Base-by-base conservation (phyloP, 2,797 vertebrate species). In the Takifugu ocellatus region DNA sequence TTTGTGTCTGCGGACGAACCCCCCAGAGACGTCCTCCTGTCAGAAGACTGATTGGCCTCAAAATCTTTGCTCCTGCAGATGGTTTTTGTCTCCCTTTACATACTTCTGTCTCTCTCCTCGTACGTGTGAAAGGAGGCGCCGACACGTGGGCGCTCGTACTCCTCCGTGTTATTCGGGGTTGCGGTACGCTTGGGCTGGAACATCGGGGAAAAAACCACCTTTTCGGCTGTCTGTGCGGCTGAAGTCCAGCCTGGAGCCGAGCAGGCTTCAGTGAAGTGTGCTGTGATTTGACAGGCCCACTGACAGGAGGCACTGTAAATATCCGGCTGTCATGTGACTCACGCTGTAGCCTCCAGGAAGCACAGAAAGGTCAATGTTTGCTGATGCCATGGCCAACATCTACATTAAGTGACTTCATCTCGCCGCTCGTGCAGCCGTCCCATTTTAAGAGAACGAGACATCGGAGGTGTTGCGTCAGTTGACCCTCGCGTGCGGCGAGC, bases 261-360 rank as follows among this genome's bases (percentile, higher is more conserved):
- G 61, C 15, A 53, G 66, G 72, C 87, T 82, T 68, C 85, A 80
- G 55, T 84, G 85, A 79, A 89, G 87, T 85, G 87, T 88, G 83
- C 82, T 51, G 64, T 87, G 87, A 91, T 89, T 82, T 88, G 89
- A 90, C 89, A 90, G 76, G 83, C 82, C 86, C 82, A 82, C 66
- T 86, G 90, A 88, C 59, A 82, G 89, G 88, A 79, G 77, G 81
- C 81, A 81, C 88, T 86, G 88, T 85, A 87, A 88, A 89, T 87
- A 89, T 85, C 84, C 56, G 64, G 68, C 79, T 78, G 83, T 88
- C 87, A 87, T 69, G 85, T 91, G 89, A 91, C 84, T 87, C 89
- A 87, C 66, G 72, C 68, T 44, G 54, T 78, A 70, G 85, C 90
- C 87, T 61, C 47, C 12, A 90, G 89, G 84, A 87, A 77, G 33